Conservation (phyloP, 2,888 invertebrate species). For the Emmelina monodactyla region DNA sequence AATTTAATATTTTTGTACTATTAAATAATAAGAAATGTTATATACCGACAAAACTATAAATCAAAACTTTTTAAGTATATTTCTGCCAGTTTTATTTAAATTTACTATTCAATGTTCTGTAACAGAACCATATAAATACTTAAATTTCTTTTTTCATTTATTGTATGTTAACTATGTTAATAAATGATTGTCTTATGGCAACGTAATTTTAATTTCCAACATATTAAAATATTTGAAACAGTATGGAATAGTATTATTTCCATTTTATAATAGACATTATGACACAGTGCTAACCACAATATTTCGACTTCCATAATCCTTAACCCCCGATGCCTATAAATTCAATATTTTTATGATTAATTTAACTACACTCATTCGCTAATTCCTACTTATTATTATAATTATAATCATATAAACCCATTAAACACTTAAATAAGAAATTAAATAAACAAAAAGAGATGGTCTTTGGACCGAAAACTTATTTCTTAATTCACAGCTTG, state of each 20-base stretch:
- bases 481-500: conserved; percentile 1
- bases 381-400: conserved; percentile 7
- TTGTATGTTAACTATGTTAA: no score
- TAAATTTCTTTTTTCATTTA: no score
- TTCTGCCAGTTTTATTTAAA: no score
- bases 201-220: no score
- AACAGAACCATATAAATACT: no score
- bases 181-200: no score
- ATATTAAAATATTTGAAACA: background rate
- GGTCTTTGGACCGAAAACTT: background rate
- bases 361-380: conserved; percentile 13
- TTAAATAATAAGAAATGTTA: no score
- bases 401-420: background rate
- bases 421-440: conserved; percentile 1
- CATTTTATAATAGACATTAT: background rate
- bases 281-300: background rate
- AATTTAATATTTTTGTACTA: no score
- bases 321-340: no score
- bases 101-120: no score
- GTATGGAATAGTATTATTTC: background rate
- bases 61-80: no score
- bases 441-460: background rate
- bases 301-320: background rate
- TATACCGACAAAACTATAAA: no score
- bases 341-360: conserved; percentile 12